Conservation (phyloP, 2,113 vertebrate genomes). For the Nothoprocta perdicaria region DNA sequence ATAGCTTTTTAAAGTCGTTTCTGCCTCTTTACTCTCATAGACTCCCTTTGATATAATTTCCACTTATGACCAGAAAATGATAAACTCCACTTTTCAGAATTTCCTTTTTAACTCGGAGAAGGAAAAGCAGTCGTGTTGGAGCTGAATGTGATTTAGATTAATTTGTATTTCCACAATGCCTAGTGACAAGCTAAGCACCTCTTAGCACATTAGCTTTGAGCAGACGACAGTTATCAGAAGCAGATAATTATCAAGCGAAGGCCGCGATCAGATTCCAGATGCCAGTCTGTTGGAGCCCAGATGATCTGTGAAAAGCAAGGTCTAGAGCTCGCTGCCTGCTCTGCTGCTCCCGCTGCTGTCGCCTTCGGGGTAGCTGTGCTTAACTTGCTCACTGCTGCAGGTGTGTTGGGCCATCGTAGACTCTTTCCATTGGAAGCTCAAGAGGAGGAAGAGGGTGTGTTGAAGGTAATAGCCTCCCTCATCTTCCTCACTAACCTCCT, state of each 20-base stretch:
- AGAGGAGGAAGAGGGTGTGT: neutral
- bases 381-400: neutral
- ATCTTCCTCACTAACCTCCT: neutral
- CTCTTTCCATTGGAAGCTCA: neutral
- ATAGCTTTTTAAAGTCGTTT: neutral
- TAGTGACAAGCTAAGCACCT: neutral
- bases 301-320: neutral
- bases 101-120: neutral
- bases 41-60: neutral
- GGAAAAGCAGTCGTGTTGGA: neutral
- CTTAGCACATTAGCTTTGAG: neutral
- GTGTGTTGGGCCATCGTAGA: accelerated
- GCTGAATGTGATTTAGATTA: neutral
- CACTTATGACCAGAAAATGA: neutral
- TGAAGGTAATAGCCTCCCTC: neutral
- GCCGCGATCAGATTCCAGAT: neutral
- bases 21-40: neutral
- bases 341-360: neutral
- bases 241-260: neutral
- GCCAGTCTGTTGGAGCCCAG: neutral
- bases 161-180: neutral
- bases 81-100: neutral
- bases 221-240: too few relatives aligned
- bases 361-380: neutral
- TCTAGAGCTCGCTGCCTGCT: neutral